Base-by-base conservation (phyloP, 2,113 vertebrate genomes). In the Alces alces region DNA sequence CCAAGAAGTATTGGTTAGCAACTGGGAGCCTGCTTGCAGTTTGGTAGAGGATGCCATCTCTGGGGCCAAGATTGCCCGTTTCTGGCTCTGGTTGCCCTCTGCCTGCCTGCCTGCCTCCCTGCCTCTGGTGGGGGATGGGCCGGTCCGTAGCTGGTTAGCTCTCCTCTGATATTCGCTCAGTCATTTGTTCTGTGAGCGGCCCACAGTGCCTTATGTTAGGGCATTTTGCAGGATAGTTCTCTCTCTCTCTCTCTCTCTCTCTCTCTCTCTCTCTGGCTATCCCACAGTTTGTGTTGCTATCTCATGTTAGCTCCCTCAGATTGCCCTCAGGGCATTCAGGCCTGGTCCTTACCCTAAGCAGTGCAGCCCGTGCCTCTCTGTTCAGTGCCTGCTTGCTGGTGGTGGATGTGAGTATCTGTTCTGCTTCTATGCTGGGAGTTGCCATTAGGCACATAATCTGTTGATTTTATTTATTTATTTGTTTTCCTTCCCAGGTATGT, bases 371-470 rank as follows among this genome's bases (percentile, higher is more conserved):
- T n/a, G 33, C 3, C 30, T 64, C 61, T n/a, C 30, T 64, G 7
- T 64, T 64, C 16, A 64, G 61, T 7, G 7, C 30, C 30, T 64
- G 30, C 61, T 64, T 64, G 61, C 61, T 64, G 3, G 30, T 64
- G 61, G 15, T 0, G 2, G 15, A n/a, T n/a, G 30, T 0, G 3
- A 64, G 15, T 3, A 0, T n/a, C 61, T 64, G 61, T 30, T 7
- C 30, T 64, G n/a, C 30, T 64, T 33, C 30, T 17, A 15, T 17
- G 61, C 15, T 64, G 61, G 30, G 30, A 64, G 61, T 64, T 64
- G 17, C 15, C 3, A 0, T 64, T 64, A 64, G 30, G 30, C 61
- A 64, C 33, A 64, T n/a, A 17, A 64, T n/a, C 61, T 64, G 30
- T 64, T 30, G 61, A 16, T 17, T n/a, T 64, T 64, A 64, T 64